phyloP scores from a whole-genome alignment of 37 sponge, comb jelly and placozoan species.

The Beroe ovata region DNA sequence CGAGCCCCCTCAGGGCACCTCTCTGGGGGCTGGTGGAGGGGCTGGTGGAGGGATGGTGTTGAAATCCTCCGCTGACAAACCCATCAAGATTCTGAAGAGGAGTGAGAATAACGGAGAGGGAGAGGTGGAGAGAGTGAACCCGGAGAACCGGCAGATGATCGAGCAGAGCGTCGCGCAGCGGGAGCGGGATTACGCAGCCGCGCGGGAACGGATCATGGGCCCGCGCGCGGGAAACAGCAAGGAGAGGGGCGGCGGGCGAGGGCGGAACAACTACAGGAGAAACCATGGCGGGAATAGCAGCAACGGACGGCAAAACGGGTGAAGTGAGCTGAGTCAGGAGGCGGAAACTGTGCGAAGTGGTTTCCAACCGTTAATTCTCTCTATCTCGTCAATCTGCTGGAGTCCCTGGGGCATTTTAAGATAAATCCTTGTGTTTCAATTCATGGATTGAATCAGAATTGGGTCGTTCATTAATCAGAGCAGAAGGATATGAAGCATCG shows the following conservation, averaged over 20 bases:
- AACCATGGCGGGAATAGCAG: neutral
- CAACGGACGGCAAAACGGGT: neutral
- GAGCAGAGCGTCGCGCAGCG: neutral
- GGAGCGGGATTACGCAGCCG: neutral
- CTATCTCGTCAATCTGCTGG: no score
- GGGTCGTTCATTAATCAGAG: no score
- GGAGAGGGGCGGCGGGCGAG: neutral
- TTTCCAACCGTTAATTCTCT: no score
- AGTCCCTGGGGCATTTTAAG: no score
- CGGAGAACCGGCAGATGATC: neutral
- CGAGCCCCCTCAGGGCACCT: no score
- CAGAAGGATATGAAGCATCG: no score
- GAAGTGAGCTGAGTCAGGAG: no score
- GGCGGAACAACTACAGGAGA: neutral
- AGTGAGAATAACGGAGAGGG: neutral
- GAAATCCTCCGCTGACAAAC: neutral
- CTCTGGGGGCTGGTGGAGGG: no score
- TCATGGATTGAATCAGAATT: no score
- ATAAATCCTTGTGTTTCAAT: no score
- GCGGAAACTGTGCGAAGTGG: no score
- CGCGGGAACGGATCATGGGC: neutral
- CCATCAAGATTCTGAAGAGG: neutral
- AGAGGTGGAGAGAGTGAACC: neutral
- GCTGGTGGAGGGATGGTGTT: neutral
- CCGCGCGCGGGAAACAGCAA: neutral